Percentiles rank a stretch among this genome's conserved stretches.
These are phyloP conservation scores for Synanthedon myopaeformis DNA, from an alignment of 2,888 invertebrate species.

Conservation along the genomic window DNA sequence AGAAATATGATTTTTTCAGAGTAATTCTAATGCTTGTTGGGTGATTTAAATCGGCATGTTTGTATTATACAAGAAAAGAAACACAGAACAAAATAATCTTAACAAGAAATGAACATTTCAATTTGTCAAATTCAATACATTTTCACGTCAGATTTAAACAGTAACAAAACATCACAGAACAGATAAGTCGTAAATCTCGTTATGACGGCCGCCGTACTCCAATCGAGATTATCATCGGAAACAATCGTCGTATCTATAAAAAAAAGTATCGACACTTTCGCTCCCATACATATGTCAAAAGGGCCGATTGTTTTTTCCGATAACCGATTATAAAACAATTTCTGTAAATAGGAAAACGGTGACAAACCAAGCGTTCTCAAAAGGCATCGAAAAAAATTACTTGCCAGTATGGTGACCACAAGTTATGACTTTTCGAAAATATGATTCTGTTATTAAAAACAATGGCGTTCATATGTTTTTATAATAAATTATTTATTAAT, in stretches of 20 bases:
- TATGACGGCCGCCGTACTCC: constrained; percentile 7
- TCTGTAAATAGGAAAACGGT: constrained; percentile 22
- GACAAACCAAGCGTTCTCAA: constrained; percentile 9
- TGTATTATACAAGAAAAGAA: too few species aligned
- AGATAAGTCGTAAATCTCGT: constrained; percentile 1
- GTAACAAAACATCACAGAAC: too few species aligned
- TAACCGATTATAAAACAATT: constrained; percentile 24
- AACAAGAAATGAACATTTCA: too few species aligned
- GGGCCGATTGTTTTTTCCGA: constrained; percentile 15
- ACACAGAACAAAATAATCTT: too few species aligned
- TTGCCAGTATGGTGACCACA: background rate
- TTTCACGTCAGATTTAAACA: too few species aligned
- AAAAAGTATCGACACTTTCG: constrained; percentile 26
- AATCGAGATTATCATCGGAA: constrained; percentile 25
- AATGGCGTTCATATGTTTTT: too few species aligned
- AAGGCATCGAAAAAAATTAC: constrained; percentile 14
- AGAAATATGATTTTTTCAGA: too few species aligned
- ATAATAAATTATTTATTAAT: too few species aligned
- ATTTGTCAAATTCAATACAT: background rate
- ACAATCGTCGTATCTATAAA: constrained; percentile 27
- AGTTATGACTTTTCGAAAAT: too few species aligned
- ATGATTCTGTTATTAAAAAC: too few species aligned
- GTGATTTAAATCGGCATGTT: too few species aligned
- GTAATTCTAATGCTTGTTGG: too few species aligned
- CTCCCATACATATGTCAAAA: constrained; percentile 12